phyloP scores from a whole-genome alignment of 2,888 invertebrate species.

The Tiphia femorata region DNA sequence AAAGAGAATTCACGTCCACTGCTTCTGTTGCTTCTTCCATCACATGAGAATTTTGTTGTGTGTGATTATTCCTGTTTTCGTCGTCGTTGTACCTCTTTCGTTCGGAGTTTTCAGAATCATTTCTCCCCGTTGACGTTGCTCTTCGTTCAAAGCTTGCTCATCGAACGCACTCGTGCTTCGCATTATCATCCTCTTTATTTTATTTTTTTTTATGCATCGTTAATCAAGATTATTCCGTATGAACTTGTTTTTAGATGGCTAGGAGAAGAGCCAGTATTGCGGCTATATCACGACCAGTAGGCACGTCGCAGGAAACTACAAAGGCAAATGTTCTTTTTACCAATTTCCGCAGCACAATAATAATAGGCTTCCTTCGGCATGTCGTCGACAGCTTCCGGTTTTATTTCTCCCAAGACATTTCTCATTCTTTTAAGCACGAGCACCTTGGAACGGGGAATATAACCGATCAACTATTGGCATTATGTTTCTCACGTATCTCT shows the following conservation, averaged over 20 bases:
- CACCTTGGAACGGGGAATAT: no score
- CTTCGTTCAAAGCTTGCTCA: background rate
- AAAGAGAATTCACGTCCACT: background rate
- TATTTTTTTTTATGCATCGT: no score
- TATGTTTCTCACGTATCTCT: background rate
- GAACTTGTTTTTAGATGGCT: conserved; percentile 60
- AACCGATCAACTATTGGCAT: no score
- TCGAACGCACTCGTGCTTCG: background rate
- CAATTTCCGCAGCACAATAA: background rate
- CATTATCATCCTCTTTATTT: background rate
- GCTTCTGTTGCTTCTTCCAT: background rate
- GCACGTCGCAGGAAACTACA: conserved; percentile 54
- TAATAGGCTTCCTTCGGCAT: background rate
- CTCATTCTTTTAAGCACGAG: no score
- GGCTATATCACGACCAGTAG: conserved; percentile 69
- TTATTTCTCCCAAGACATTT: background rate
- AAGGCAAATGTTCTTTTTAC: conserved; percentile 52
- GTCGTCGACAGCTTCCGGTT: conserved; percentile 4
- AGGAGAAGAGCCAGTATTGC: conserved; percentile 73
- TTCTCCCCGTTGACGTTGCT: background rate
- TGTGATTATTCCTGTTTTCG: conserved; percentile 14
- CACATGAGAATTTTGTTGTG: background rate
- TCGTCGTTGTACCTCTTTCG: background rate
- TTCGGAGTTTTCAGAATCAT: background rate
- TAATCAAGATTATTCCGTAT: no score